phyloP scores from a whole-genome alignment of 2,888 invertebrate genomes.

The Embidobia sp. region DNA sequence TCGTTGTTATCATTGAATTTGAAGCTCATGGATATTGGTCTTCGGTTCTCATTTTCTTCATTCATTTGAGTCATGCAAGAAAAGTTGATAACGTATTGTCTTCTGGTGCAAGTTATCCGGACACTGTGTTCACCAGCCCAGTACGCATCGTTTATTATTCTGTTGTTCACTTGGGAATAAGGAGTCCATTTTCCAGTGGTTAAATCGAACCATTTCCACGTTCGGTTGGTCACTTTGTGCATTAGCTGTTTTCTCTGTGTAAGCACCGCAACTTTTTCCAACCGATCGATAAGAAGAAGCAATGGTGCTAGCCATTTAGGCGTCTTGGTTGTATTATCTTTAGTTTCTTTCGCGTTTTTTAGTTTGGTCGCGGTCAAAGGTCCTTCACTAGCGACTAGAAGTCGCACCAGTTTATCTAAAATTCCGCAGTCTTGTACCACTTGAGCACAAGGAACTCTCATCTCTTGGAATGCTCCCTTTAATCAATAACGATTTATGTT shows the following conservation, averaged over 20 bases:
- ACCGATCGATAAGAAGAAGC: constrained; percentile 88
- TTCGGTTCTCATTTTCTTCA: constrained; percentile 91
- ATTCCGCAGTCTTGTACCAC: constrained; percentile 80
- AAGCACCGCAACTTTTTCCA: constrained; percentile 88
- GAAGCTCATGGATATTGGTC: constrained; percentile 88
- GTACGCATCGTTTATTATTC: constrained; percentile 90
- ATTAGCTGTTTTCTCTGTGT: constrained; percentile 86
- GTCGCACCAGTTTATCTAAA: constrained; percentile 76
- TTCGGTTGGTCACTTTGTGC: constrained; percentile 84
- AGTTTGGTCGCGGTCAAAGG: constrained; percentile 75
- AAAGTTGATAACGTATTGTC: constrained; percentile 90
- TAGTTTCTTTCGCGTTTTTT: constrained; percentile 70
- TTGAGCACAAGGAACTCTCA: constrained; percentile 86
- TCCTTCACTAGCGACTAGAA: constrained; percentile 79
- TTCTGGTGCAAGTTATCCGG: constrained; percentile 87
- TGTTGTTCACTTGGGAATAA: constrained; percentile 88
- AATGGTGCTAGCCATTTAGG: constrained; percentile 90
- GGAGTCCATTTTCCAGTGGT: constrained; percentile 90
- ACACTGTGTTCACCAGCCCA: constrained; percentile 87
- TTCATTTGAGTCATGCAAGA: constrained; percentile 91
- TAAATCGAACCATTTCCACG: constrained; percentile 93
- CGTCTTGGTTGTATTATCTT: constrained; percentile 78
- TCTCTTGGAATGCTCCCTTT: constrained; percentile 84
- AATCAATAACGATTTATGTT: too few relatives aligned
- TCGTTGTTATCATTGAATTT: constrained; percentile 74